Evolutionary conservation across 2,797 vertebrate species (phyloP), one percentile per base, ranked within the genome.

Genomic region (Masticophis lateralis): DNA sequence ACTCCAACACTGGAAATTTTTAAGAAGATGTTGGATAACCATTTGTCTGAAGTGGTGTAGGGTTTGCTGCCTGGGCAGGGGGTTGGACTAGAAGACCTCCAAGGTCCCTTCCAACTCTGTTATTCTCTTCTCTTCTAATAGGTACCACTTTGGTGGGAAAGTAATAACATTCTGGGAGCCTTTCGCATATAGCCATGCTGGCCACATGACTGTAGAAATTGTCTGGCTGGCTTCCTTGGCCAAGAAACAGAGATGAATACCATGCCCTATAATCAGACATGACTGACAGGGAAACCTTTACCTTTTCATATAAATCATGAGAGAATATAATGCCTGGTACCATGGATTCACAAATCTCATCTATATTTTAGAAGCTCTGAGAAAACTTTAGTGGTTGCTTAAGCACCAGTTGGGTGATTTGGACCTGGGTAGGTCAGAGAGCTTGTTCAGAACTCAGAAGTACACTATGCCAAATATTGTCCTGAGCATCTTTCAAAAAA

Each of bases 371-470:
- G 43, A 88, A 93, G 57, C n/a, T 74, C 18, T 2, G 55, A 63
- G 32, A 28, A 47, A 60, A 37, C 2, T 14, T 5, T 74, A 47
- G 55, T 43, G 57, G 55, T 56, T 88, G 63, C 27, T n/a, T 43
- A 86, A 90, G 51, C 16, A 83, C 66, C 79, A 69, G 25, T 63
- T 93, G 59, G 88, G 32, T 66, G 55, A 74, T 91, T 74, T 93
- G 92, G 86, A 91, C 27, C 89, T 91, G 43, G 63, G 4, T 88
- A 53, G 53, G 51, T 66, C 37, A 90, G 25, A 28, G 7, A 66
- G 43, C 25, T 28, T 59, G 7, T 53, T 91, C 43, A 7, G 57
- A 60, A 60, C 43, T 32, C 55, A 88, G 25, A 91, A 93, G 32
- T 86, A 79, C 27, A 69, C 69, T 88, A 22, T 55, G 88, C 37